These are phyloP conservation scores for Myotis davidii DNA, from an alignment of 2,113 vertebrate genomes.

Conservation along the genomic window DNA sequence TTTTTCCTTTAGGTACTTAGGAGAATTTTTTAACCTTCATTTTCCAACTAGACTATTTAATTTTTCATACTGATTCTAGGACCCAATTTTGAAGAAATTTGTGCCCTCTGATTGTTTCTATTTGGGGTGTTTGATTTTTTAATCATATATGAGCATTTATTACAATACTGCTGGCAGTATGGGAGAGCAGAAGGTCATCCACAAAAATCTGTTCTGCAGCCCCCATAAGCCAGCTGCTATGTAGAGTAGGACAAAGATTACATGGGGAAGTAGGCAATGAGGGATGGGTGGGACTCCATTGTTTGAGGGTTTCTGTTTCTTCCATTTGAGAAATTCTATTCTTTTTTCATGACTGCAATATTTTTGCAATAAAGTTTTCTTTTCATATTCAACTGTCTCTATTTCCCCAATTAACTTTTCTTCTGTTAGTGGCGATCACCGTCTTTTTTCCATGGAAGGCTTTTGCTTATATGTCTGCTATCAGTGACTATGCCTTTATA, in stretches of 20 bases:
- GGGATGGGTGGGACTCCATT: no score
- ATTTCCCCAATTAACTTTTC: neutral
- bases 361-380: neutral
- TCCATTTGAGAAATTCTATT: neutral
- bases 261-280: no score
- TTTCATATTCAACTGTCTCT: neutral
- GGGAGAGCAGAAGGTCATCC: no score
- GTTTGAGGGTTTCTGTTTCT: neutral
- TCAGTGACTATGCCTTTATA: neutral
- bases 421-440: neutral
- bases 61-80: neutral
- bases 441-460: neutral
- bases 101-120: neutral
- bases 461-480: neutral
- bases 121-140: no score
- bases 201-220: no score
- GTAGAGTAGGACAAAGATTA: no score
- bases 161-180: no score
- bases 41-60: slow-evolving; percentile 12
- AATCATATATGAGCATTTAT: no score
- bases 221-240: no score
- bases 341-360: neutral
- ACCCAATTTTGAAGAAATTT: neutral
- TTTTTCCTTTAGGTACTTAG: neutral
- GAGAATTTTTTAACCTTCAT: neutral